Conservation (phyloP, 1,140 invertebrate species). For the Brachionus paranguensis region DNA sequence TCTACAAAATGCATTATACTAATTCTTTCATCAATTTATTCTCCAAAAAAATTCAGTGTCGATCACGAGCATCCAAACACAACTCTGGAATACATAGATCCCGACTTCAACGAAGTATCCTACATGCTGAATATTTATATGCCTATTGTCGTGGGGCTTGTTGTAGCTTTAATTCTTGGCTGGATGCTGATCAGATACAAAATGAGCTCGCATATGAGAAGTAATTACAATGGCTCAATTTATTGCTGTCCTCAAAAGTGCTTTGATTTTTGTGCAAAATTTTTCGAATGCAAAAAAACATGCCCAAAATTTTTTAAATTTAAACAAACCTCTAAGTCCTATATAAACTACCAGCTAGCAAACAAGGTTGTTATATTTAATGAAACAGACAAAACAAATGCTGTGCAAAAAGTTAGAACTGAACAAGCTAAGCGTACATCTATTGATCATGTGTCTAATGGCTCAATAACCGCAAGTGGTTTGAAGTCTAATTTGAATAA, state of each 20-base stretch:
- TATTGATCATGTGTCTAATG: background rate
- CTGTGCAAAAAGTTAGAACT: background rate
- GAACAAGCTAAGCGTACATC: slow-evolving; percentile 19
- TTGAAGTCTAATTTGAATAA: background rate
- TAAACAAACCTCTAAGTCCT: background rate
- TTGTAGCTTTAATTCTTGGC: slow-evolving; percentile 28
- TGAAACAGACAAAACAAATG: background rate
- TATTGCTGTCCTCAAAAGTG: slow-evolving; percentile 31
- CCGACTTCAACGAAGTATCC: background rate
- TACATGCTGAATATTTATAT: background rate
- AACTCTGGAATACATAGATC: background rate
- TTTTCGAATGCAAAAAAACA: slow-evolving; percentile 13
- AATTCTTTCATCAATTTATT: slow-evolving; percentile 13
- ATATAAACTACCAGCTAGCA: background rate
- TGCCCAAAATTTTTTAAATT: background rate
- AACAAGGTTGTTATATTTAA: background rate
- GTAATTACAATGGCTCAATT: slow-evolving; percentile 36
- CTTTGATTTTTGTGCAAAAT: slow-evolving; percentile 38
- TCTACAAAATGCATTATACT: slow-evolving; percentile 7
- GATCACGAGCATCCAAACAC: background rate
- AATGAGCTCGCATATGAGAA: slow-evolving; percentile 7
- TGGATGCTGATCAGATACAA: slow-evolving; percentile 37
- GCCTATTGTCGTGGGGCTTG: background rate
- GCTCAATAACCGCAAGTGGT: background rate
- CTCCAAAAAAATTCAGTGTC: background rate